Percentiles rank a stretch among this genome's conserved stretches.
These are phyloP conservation scores for Betta splendens DNA, from an alignment of 2,797 vertebrate species.

Conservation along the genomic window DNA sequence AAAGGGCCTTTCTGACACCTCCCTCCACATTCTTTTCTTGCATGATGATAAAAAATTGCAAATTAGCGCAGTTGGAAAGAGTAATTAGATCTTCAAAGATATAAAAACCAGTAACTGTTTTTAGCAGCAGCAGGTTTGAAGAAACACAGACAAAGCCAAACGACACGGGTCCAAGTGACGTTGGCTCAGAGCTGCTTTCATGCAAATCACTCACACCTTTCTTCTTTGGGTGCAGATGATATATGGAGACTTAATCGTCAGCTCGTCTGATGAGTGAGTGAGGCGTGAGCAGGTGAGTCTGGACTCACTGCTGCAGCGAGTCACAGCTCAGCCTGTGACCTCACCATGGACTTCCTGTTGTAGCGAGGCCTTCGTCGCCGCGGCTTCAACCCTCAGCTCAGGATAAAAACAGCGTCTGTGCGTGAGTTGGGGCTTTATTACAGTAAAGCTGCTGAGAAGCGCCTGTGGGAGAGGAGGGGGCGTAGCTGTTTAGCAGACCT, in stretches of 20 bases:
- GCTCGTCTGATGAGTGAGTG: conserved; percentile 39
- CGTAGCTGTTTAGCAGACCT: conserved; percentile 48
- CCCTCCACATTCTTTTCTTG: neutral
- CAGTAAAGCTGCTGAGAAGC: conserved; percentile 58
- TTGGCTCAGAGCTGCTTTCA: too few relatives aligned
- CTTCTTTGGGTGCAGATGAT: too few relatives aligned
- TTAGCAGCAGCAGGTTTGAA: neutral
- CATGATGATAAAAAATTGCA: conserved; percentile 16
- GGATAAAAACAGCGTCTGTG: conserved; percentile 21
- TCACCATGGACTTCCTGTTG: conserved; percentile 9
- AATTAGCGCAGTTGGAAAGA: conserved; percentile 2
- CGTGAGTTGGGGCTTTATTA: conserved; percentile 66
- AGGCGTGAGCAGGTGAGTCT: conserved; percentile 7
- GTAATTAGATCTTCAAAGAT: conserved; percentile 24
- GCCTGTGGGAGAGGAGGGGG: conserved; percentile 52
- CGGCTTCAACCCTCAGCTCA: neutral
- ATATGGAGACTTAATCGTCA: too few relatives aligned
- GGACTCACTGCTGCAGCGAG: conserved; percentile 10
- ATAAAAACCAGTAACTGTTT: neutral
- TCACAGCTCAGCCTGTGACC: conserved; percentile 13
- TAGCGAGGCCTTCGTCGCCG: conserved; percentile 7
- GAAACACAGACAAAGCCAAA: neutral
- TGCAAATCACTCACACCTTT: too few relatives aligned
- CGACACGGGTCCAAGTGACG: neutral
- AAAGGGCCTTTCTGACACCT: neutral